These are phyloP conservation scores for Sebastes taczanowskii DNA, from an alignment of 2,797 vertebrate species.

Conservation along the genomic window DNA sequence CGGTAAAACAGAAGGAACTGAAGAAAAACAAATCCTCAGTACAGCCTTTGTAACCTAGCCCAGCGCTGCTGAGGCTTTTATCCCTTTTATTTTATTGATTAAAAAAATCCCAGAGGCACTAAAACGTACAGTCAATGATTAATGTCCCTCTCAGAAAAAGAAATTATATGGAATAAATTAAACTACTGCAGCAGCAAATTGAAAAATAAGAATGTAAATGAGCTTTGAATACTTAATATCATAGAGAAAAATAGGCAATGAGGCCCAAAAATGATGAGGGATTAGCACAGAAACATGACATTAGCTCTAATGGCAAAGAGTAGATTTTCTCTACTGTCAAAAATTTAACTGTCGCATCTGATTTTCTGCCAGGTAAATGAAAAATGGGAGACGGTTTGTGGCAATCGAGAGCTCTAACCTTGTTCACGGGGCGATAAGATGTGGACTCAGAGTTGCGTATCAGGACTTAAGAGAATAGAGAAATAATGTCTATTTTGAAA, in stretches of 20 bases:
- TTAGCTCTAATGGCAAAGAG: slow-evolving; percentile 83
- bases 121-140: slow-evolving; percentile 99
- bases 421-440: slow-evolving; percentile 72
- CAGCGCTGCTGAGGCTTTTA: slow-evolving; percentile 68
- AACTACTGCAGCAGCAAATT: slow-evolving; percentile 99
- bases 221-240: slow-evolving; percentile 99
- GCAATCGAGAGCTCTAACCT: slow-evolving; percentile 75
- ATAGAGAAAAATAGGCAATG: slow-evolving; percentile 94
- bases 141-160: slow-evolving; percentile 99
- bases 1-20: slow-evolving; percentile 47
- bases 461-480: slow-evolving; percentile 59
- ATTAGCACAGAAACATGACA: slow-evolving; percentile 89
- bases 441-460: slow-evolving; percentile 69
- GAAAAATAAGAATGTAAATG: slow-evolving; percentile 99
- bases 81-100: slow-evolving; percentile 91
- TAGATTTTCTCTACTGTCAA: slow-evolving; percentile 79
- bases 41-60: slow-evolving; percentile 58
- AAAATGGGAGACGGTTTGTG: slow-evolving; percentile 74
- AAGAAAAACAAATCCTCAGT: slow-evolving; percentile 49
- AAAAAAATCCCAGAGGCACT: slow-evolving; percentile 95
- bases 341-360: slow-evolving; percentile 80
- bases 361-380: slow-evolving; percentile 83
- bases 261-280: slow-evolving; percentile 91
- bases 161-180: slow-evolving; percentile 99
- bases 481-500: slow-evolving; percentile 54